A percentile compares a stretch with the other conserved stretches of the same genome.
These are phyloP conservation scores for Wasmannia auropunctata DNA, from an alignment of 1,140 invertebrate genomes.

Conservation along the genomic window DNA sequence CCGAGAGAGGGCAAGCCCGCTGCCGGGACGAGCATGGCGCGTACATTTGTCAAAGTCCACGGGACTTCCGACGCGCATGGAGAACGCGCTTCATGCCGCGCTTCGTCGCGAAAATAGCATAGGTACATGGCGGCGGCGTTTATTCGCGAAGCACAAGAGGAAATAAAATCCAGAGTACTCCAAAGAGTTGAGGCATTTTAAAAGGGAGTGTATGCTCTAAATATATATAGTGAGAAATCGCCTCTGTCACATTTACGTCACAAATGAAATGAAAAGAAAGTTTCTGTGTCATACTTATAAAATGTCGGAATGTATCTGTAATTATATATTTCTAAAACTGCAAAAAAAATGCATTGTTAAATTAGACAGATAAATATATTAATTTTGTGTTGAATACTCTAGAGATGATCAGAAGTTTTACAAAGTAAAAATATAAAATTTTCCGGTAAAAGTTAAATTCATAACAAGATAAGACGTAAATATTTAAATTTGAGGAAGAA, in stretches of 20 bases:
- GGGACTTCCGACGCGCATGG: constrained; percentile 13
- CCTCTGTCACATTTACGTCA: background rate
- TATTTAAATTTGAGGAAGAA: constrained; percentile 5
- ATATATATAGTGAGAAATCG: background rate
- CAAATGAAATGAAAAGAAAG: background rate
- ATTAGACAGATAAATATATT: background rate
- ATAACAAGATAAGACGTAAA: background rate
- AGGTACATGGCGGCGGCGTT: constrained; percentile 38
- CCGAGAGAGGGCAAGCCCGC: constrained; percentile 25
- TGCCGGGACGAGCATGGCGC: constrained; percentile 14
- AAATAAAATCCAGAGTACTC: background rate
- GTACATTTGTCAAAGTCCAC: constrained; percentile 67
- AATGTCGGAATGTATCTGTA: background rate
- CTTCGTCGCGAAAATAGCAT: constrained; percentile 44
- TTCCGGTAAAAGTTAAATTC: background rate
- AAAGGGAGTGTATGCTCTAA: background rate
- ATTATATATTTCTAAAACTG: no score
- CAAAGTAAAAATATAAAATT: background rate
- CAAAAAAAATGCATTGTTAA: background rate
- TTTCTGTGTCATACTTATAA: background rate
- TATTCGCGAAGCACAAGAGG: constrained; percentile 48
- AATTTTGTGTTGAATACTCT: background rate
- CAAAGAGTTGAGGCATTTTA: constrained; percentile 6
- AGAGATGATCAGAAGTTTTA: background rate
- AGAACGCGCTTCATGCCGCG: constrained; percentile 29